Evolutionary conservation across 2,113 vertebrate genomes (phyloP).

Genomic region (Gnathonemus echidnorhynchus): DNA sequence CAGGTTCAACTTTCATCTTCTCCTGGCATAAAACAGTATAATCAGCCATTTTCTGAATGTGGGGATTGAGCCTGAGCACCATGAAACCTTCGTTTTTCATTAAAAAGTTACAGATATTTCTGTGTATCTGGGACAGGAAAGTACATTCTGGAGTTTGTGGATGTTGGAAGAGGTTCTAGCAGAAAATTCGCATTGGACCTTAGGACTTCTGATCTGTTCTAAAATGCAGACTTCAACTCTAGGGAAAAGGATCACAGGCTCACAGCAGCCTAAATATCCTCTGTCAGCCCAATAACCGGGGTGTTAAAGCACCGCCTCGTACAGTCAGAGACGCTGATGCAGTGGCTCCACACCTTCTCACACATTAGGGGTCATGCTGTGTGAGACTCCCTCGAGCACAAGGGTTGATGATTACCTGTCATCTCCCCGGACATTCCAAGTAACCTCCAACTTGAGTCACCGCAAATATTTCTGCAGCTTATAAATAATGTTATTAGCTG

Average conservation of each 20-base stretch:
- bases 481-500: conserved; percentile 22
- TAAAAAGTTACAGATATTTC: background rate
- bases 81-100: background rate
- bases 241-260: background rate
- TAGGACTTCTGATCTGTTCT: background rate
- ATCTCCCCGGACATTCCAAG: conserved; percentile 16
- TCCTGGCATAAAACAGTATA: background rate
- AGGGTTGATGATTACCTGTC: conserved; percentile 28
- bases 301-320: background rate
- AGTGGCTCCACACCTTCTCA: background rate
- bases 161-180: background rate
- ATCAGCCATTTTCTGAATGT: background rate
- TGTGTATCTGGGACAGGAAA: background rate
- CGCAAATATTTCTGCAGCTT: conserved; percentile 12
- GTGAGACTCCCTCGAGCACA: conserved; percentile 2
- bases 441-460: conserved; percentile 14
- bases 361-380: background rate
- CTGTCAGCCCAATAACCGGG: background rate
- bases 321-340: background rate
- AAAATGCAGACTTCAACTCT: background rate
- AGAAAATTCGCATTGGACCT: background rate
- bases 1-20: background rate
- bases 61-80: background rate
- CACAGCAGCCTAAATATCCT: background rate
- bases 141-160: background rate